Conservation (phyloP, 2,797 vertebrate genomes). For the Choloepus didactylus region DNA sequence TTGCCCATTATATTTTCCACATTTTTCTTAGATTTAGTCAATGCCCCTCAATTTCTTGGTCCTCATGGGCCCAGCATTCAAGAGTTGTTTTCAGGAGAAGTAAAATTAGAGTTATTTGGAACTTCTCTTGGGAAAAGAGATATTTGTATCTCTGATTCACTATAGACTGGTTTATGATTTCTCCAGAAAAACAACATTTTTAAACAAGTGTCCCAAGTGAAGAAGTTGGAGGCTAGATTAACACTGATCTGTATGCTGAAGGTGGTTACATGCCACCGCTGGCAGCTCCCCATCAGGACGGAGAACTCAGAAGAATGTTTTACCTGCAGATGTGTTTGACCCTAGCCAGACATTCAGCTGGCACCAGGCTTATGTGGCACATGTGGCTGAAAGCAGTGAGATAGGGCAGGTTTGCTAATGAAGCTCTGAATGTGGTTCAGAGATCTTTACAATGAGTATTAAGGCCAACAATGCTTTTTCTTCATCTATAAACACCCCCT, state of each 20-base stretch:
- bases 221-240: background rate
- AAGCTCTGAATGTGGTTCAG: background rate
- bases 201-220: slow-evolving; percentile 11
- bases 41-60: background rate
- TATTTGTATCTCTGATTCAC: background rate
- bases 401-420: background rate
- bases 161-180: slow-evolving; percentile 12
- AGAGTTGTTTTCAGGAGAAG: background rate
- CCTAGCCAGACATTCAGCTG: background rate
- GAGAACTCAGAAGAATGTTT: background rate
- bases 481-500: background rate
- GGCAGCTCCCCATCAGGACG: slow-evolving; percentile 4
- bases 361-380: background rate
- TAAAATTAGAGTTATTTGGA: slow-evolving; percentile 44
- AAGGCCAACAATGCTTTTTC: background rate
- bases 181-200: slow-evolving; percentile 7
- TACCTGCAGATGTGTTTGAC: slow-evolving; percentile 68
- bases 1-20: background rate
- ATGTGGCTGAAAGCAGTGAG: background rate
- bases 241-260: background rate
- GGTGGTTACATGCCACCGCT: background rate
- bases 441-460: background rate
- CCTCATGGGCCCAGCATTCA: background rate
- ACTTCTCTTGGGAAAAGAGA: slow-evolving; percentile 47
- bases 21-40: slow-evolving; percentile 31